A percentile compares a stretch with the other conserved stretches of the same genome.
phyloP scores from a whole-genome alignment of 2,888 invertebrate genomes.

The Tipula helvola region DNA sequence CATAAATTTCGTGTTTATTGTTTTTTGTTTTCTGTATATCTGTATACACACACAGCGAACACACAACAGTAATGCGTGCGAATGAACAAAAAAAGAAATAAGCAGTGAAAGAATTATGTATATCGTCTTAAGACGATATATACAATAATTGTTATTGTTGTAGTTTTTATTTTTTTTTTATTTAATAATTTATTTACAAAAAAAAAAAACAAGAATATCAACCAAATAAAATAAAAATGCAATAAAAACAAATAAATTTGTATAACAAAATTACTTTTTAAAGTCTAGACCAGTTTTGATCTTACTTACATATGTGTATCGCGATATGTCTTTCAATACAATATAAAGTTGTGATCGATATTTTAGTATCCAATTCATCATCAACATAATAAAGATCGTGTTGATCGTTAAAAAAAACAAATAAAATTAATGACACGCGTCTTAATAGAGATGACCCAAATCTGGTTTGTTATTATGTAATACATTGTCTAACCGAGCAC shows the following conservation, averaged over 20 bases:
- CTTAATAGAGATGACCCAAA: not conserved
- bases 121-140: not conserved
- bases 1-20: not conserved
- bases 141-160: not conserved
- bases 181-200: not conserved
- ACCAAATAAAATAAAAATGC: not conserved
- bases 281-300: not conserved
- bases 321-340: not conserved
- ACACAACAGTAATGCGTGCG: not conserved
- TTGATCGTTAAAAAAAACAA: not conserved
- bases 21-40: not conserved
- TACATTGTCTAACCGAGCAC: not conserved
- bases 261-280: not conserved
- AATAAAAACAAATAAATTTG: not conserved
- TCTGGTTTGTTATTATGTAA: not conserved
- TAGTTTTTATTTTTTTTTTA: not conserved
- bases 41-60: not conserved
- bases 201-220: not conserved
- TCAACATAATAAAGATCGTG: not conserved
- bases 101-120: not conserved
- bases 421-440: not conserved
- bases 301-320: not conserved
- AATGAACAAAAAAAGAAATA: not conserved
- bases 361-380: not conserved
- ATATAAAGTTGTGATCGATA: not conserved